Evolutionary conservation across 92 coral and sea anemone genomes (phyloP).

Genomic region (Palythoa heliodiscus): DNA sequence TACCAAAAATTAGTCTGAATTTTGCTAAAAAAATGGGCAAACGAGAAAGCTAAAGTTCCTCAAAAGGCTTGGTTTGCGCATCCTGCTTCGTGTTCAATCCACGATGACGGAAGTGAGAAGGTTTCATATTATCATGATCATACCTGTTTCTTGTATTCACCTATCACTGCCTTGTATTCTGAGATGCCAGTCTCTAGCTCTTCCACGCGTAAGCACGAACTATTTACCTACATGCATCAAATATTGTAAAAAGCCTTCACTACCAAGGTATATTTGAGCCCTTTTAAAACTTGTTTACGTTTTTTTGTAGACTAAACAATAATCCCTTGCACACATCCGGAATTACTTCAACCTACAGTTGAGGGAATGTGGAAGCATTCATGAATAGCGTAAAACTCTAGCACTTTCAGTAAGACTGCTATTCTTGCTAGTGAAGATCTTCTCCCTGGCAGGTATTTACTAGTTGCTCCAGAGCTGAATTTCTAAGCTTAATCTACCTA

Average conservation of each 20-base stretch:
- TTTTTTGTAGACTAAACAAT: background rate
- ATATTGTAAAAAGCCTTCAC: background rate
- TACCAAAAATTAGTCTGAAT: too few relatives aligned
- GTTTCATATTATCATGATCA: background rate
- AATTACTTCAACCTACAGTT: too few relatives aligned
- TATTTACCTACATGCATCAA: constrained; percentile 26
- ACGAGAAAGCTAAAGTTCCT: too few relatives aligned
- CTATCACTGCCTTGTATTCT: constrained; percentile 63
- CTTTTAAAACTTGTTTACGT: background rate
- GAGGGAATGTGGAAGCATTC: too few relatives aligned
- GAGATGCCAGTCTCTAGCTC: constrained; percentile 59
- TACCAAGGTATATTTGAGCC: background rate
- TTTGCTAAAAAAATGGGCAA: too few relatives aligned
- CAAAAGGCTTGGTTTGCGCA: background rate
- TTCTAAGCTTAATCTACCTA: background rate
- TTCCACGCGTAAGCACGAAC: constrained; percentile 26
- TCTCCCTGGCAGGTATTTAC: too few relatives aligned
- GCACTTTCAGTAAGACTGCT: too few relatives aligned
- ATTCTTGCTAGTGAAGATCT: too few relatives aligned
- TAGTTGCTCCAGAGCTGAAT: background rate
- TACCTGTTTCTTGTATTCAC: constrained; percentile 66
- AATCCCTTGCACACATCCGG: too few relatives aligned
- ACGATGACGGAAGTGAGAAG: background rate
- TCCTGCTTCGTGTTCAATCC: too few relatives aligned
- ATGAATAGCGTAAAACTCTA: too few relatives aligned